Base-by-base conservation (phyloP, 2,888 invertebrate species). In the Thera obeliscata region DNA sequence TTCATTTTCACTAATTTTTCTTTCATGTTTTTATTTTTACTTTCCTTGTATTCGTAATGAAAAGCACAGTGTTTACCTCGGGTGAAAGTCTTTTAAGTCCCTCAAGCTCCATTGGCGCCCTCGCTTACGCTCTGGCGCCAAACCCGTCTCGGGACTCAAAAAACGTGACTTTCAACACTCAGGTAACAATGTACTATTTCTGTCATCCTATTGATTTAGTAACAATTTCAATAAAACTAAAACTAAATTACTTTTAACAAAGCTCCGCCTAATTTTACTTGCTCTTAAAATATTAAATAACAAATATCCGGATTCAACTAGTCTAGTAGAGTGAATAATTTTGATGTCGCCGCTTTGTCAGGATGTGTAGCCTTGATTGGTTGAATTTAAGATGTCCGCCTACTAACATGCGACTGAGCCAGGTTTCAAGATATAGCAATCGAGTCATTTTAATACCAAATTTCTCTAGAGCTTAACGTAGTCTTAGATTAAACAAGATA, bases 241-340 rank as follows among this genome's bases (percentile, higher is more conserved):
- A 57, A 54, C 11, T 36, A 36, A 48, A 12, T 12, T 58, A 33
- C 6, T 7, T 5, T 41, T 33, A 52, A 35, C 55, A 52, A 66
- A 57, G 49, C 58, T 48, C 36, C 22, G 22, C 2, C 38, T 8
- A 43, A 56, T 41, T 56, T 56, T 48, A 57, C 54, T 41, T 22
- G 61, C 36, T 48, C 61, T 48, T 48, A 58, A 66, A 66, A 66
- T 54, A 66, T 61, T 57, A 46, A 46, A 64, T 11, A 56, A 49
- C 49, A 50, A 43, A 50, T 48, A 55, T 38, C 12, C 36, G 48
- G 35, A 52, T 66, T 56, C 48, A 46, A 59, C 59, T 63, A 59
- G 55, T 60, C 55, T 67, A 63, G 63, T 67, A 63, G 63, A 67
- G 59, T 67, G 63, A 63, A 67, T 67, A 63, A 67, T 63, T 63